Evolutionary conservation across 2,797 vertebrate genomes (phyloP).

Genomic region (Poecilia gillii): DNA sequence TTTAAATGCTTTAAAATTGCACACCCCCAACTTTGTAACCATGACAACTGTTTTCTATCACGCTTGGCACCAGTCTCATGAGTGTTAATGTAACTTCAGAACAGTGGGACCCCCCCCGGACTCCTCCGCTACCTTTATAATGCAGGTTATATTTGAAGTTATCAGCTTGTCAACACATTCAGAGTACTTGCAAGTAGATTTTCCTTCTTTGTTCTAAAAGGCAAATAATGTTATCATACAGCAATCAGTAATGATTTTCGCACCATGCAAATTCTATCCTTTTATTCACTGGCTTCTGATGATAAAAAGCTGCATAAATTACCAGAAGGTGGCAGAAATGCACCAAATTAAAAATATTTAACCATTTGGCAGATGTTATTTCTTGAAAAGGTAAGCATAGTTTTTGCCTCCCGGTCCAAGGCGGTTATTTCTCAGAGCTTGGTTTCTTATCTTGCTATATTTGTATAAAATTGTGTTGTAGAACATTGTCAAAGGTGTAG

Average conservation of each 20-base stretch:
- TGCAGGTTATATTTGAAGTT: constrained; percentile 15
- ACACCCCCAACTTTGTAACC: constrained; percentile 26
- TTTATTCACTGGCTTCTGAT: background rate
- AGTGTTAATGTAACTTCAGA: constrained; percentile 35
- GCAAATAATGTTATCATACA: background rate
- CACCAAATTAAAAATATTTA: background rate
- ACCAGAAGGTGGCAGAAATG: background rate
- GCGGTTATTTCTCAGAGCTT: background rate
- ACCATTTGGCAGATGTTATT: background rate
- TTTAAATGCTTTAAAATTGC: constrained; percentile 21
- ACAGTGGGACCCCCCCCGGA: constrained; percentile 10
- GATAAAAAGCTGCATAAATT: background rate
- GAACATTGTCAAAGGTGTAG: background rate
- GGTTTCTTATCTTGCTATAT: background rate
- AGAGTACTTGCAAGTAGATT: background rate
- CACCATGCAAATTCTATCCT: background rate
- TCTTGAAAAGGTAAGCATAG: background rate
- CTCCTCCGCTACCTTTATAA: constrained; percentile 21
- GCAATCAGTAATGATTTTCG: background rate
- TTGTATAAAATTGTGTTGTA: background rate
- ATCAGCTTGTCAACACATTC: constrained; percentile 37
- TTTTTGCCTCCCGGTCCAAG: background rate
- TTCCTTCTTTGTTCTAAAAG: background rate
- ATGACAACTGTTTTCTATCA: constrained; percentile 41
- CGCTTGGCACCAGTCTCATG: constrained; percentile 17